Percentiles rank a stretch among this genome's conserved stretches.
Conservation (phyloP, 2,113 vertebrate genomes). For the Colinus virginianus region DNA sequence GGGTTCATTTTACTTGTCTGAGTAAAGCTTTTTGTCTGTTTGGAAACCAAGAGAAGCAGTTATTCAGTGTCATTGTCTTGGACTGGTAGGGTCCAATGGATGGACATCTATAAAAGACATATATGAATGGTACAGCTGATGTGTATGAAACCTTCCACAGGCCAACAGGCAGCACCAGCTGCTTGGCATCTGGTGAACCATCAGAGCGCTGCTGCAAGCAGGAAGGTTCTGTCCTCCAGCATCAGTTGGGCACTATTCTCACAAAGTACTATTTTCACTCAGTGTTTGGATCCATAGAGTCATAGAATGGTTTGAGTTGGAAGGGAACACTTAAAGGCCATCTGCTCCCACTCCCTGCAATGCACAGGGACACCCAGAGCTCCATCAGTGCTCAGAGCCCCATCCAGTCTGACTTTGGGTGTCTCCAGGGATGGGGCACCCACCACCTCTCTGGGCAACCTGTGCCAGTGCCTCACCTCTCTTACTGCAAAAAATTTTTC, state of each 20-base stretch:
- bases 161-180: neutral
- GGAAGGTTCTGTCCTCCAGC: neutral
- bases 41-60: neutral
- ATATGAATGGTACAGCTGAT: fast-evolving
- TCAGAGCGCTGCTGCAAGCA: neutral
- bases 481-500: no score
- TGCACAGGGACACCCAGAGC: no score
- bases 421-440: no score
- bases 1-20: neutral
- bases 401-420: no score
- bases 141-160: fast-evolving
- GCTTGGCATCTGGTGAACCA: neutral
- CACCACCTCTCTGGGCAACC: no score
- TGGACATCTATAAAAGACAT: neutral
- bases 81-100: neutral
- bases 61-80: neutral
- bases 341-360: no score
- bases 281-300: neutral
- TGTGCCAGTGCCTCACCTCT: no score
- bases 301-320: no score
- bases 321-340: no score
- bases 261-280: neutral
- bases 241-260: neutral
- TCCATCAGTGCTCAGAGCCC: no score
- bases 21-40: neutral